Evolutionary conservation across 2,888 invertebrate species (phyloP).

Genomic region (Phorcus lineatus): DNA sequence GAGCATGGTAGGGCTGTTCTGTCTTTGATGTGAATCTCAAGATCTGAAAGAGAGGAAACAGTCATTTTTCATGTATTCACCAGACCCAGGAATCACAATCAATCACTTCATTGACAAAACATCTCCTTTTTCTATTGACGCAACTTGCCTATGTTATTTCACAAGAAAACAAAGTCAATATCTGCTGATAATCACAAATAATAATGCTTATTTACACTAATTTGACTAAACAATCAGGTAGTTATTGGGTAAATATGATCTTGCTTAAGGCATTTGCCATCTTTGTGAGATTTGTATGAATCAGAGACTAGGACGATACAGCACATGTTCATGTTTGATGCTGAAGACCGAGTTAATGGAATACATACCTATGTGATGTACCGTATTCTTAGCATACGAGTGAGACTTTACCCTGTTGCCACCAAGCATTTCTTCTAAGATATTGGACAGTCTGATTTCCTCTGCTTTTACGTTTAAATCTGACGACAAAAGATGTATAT

Average conservation of each 20-base stretch:
- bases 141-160: no score
- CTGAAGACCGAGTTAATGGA: neutral
- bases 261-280: no score
- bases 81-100: neutral
- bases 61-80: no score
- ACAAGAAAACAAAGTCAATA: no score
- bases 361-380: constrained; percentile 49
- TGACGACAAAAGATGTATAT: neutral
- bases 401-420: constrained; percentile 22
- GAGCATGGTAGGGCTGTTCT: neutral
- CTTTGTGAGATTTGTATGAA: no score
- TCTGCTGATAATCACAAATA: no score
- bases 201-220: no score
- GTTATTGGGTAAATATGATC: no score
- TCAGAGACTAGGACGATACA: neutral
- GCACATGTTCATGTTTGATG: neutral
- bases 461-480: constrained; percentile 69
- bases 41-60: neutral
- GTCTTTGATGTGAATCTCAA: neutral
- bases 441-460: constrained; percentile 37
- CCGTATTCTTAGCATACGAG: constrained; percentile 37
- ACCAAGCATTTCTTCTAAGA: constrained; percentile 39
- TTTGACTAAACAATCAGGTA: no score
- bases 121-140: no score
- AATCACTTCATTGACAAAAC: neutral